Base-by-base conservation (phyloP, 2,797 vertebrate genomes). In the Lacerta bilineata region DNA sequence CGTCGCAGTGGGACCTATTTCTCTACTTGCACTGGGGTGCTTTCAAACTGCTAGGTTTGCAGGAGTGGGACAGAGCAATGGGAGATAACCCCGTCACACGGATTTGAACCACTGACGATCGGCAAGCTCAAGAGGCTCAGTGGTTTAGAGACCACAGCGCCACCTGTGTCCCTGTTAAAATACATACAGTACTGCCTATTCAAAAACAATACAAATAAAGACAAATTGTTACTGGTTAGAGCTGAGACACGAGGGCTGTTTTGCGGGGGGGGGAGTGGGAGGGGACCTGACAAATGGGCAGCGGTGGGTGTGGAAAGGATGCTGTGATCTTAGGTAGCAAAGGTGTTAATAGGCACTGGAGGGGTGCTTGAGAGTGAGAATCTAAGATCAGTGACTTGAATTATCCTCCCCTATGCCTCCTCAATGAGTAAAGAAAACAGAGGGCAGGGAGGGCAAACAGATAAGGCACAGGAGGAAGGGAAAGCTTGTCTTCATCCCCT, bases 281-380 rank as follows among this genome's bases (percentile, higher is more conserved):
- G 74, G 5, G 9, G 10, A 59, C 25, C 23, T 83, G 71, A 7
- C 41, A 83, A 75, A 82, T 75, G n/a, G 80, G 20, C 20, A 39
- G 68, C 74, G 83, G 68, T 13, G 81, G 46, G 59, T 64, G 83
- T 80, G 80, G 80, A 39, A 83, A 43, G n/a, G 61, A 23, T 64
- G 20, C 61, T 90, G 87, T 90, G 82, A 76, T 85, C 75, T 41
- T 39, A 61, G 36, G 43, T 55, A 43, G 29, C 27, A 17, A 69
- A 87, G 91, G 87, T 90, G 86, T 88, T 88, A 91, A 89, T 75
- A 89, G 69, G 76, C 33, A 86, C 83, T 78, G 80, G 69, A 88
- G 71, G 89, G 71, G n/a, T n/a, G 77, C 43, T 55, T 17, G 36
- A 68, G 55, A 55, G 84, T 75, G 85, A 84, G 76, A 85, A 78